Conservation (phyloP, 2,797 vertebrate species). For the Tangara arthus region DNA sequence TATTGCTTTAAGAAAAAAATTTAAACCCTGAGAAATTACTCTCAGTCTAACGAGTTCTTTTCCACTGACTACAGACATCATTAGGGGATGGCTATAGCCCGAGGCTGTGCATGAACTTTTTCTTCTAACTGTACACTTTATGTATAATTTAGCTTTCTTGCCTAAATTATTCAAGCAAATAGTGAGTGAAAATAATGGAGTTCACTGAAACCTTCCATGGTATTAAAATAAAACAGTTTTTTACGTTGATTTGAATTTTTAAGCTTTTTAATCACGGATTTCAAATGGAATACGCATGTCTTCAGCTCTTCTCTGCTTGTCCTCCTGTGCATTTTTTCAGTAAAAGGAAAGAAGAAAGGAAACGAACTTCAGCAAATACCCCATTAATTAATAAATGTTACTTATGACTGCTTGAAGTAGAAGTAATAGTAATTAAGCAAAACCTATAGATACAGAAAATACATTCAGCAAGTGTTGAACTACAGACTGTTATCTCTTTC, state of each 20-base stretch:
- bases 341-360: conserved; percentile 65
- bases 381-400: conserved; percentile 71
- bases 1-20: conserved; percentile 90
- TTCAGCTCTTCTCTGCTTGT: conserved; percentile 65
- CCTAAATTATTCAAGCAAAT: conserved; percentile 99
- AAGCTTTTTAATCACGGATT: conserved; percentile 83
- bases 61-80: conserved; percentile 96
- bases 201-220: conserved; percentile 93
- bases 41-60: conserved; percentile 95
- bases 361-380: conserved; percentile 63
- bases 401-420: conserved; percentile 47
- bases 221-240: conserved; percentile 91
- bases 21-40: conserved; percentile 94
- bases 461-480: not conserved
- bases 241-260: conserved; percentile 94
- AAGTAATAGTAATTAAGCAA: conserved; percentile 36
- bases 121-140: conserved; percentile 99
- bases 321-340: conserved; percentile 54
- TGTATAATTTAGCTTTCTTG: conserved; percentile 98
- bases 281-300: conserved; percentile 79
- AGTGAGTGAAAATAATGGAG: conserved; percentile 98
- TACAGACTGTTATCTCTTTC: not conserved
- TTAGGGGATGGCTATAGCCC: conserved; percentile 94
- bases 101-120: conserved; percentile 95
- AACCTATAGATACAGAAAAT: conserved; percentile 26